Base-by-base conservation (phyloP, 1,140 invertebrate species). In the Gonioctena quinquepunctata region DNA sequence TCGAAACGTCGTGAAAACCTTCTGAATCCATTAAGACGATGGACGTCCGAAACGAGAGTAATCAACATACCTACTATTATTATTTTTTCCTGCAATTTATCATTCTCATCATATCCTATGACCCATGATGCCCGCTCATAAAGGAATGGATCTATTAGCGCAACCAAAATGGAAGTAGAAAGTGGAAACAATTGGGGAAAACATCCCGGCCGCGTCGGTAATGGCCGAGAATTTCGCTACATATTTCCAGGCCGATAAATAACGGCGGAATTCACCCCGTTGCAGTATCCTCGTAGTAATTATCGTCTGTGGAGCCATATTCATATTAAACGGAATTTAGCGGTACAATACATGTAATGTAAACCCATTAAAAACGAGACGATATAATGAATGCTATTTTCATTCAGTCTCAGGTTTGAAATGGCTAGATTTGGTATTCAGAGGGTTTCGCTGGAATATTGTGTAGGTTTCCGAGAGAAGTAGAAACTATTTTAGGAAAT, bases 321-420 rank as follows among this genome's bases (percentile, higher is more conserved):
- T 54, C 52, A 54, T 54, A 54, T 23, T 54, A 54, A 54, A 54
- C 22, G 52, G 52, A 54, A 54, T 54, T 54, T 54, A 54, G 52
- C 52, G 19, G 52, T 54, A 54, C 52, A 54, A 54, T 54, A 54
- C 52, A 22, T 54, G 52, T 21, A 54, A 54, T 54, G 52, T 23
- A 11, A 16, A 3, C 13, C 52, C 18, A 54, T 23, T 19, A 54
- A 54, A 54, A 54, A 8, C 4, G 18, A 54, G 52, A 2, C 4
- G 8, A 8, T 54, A 3, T 54, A 54, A 21, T 54, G 52, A 11
- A 54, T 1, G 19, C 19, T 11, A 18, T 16, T 21, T 54, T 1
- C 52, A 54, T 54, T 23, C 13, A 6, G 52, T 42, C n/a, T 42
- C 52, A 54, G 7, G 33, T 42, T 42, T 8, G 5, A 7, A 42